Evolutionary conservation across 2,797 vertebrate species (phyloP).

Genomic region (Oophaga sylvatica): DNA sequence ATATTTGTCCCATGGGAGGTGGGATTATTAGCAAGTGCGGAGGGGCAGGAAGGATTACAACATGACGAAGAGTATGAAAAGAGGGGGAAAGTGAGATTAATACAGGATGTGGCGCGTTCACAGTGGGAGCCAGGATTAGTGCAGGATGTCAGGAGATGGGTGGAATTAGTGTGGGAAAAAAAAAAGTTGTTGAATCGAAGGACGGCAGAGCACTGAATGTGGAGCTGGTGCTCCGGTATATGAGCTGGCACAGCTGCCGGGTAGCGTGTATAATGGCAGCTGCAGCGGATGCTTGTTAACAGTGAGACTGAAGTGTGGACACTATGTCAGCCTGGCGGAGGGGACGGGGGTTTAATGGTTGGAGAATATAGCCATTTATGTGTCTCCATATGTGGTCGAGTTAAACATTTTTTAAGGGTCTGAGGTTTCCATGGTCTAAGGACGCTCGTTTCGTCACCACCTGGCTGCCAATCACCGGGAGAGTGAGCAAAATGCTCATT

Average conservation of each 20-base stretch:
- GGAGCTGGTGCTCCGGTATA: background rate
- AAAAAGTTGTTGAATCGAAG: background rate
- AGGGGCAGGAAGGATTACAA: slow-evolving; percentile 38
- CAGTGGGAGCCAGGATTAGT: slow-evolving; percentile 52
- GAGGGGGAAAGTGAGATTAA: slow-evolving; percentile 60
- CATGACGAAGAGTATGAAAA: slow-evolving; percentile 47
- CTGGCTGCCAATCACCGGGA: too few species aligned
- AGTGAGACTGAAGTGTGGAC: background rate
- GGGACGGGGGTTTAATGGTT: too few species aligned
- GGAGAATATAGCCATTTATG: background rate
- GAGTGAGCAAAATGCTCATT: too few species aligned
- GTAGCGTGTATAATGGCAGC: background rate
- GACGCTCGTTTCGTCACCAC: too few species aligned
- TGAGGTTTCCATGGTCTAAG: background rate
- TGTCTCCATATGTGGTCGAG: background rate
- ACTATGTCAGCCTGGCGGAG: too few species aligned
- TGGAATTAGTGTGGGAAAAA: slow-evolving; percentile 28
- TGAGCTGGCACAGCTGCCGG: slow-evolving; percentile 23
- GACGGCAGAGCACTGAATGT: background rate
- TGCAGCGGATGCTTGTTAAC: slow-evolving; percentile 11
- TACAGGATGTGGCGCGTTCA: slow-evolving; percentile 61
- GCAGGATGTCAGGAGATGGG: slow-evolving; percentile 47
- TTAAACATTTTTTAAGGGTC: background rate
- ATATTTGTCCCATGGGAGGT: slow-evolving; percentile 14
- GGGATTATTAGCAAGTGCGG: slow-evolving; percentile 20